phyloP scores from a whole-genome alignment of 2,888 invertebrate species.

The Calephelis perditalis region DNA sequence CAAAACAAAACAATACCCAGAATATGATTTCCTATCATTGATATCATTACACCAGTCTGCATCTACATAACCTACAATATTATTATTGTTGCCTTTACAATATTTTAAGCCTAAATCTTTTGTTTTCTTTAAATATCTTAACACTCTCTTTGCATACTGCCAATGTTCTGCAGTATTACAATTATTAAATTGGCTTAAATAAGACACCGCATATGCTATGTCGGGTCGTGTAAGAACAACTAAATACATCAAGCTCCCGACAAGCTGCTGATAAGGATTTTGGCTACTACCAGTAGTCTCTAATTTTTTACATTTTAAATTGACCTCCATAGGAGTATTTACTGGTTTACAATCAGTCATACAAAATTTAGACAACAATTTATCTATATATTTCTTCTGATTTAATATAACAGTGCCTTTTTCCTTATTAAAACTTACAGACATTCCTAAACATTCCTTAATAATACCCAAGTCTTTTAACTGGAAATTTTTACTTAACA shows the following conservation, averaged over 20 bases:
- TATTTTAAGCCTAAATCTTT: constrained; percentile 25
- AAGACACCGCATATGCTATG: constrained; percentile 14
- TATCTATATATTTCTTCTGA: constrained; percentile 3
- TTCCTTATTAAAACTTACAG: constrained; percentile 15
- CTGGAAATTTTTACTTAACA: background rate
- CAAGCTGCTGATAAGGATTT: constrained; percentile 16
- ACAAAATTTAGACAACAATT: constrained; percentile 16
- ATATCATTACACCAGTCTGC: constrained; percentile 33
- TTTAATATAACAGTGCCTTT: background rate
- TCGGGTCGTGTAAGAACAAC: constrained; percentile 13
- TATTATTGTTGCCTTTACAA: constrained; percentile 18
- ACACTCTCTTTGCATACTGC: constrained; percentile 29
- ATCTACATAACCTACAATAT: constrained; percentile 31
- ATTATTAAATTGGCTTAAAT: constrained; percentile 21
- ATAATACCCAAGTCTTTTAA: background rate
- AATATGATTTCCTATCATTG: constrained; percentile 32
- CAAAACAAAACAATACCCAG: constrained; percentile 33
- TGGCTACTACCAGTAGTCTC: constrained; percentile 13
- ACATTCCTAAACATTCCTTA: constrained; percentile 17
- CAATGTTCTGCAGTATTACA: background rate
- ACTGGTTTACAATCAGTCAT: constrained; percentile 14
- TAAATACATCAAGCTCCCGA: constrained; percentile 17
- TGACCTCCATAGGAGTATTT: constrained; percentile 16
- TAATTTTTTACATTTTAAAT: constrained; percentile 15
- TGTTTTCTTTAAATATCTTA: constrained; percentile 33